A percentile compares a stretch with the other conserved stretches of the same genome.
Conservation (phyloP, 2,797 vertebrate genomes). For the Malurus splendens region DNA sequence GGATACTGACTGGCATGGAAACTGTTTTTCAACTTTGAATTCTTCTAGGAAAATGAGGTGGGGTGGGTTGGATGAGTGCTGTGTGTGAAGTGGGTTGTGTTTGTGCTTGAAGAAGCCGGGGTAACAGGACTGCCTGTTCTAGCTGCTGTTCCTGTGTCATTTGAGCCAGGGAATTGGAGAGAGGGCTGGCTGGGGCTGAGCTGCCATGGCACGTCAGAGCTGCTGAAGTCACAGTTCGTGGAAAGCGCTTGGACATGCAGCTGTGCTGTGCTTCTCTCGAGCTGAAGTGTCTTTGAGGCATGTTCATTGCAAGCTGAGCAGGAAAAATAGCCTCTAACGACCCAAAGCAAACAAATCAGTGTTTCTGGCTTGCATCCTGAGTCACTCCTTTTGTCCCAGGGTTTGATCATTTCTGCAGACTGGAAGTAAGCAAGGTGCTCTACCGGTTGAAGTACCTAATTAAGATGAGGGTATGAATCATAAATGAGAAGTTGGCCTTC, state of each 20-base stretch:
- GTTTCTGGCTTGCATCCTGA: background rate
- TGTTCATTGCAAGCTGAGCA: background rate
- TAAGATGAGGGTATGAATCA: conserved; percentile 25
- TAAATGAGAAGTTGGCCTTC: conserved; percentile 17
- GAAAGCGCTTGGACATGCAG: background rate
- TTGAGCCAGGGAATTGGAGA: background rate
- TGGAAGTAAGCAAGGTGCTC: conserved; percentile 1
- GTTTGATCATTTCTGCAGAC: background rate
- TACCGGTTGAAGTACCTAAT: conserved; percentile 2
- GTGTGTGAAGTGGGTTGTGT: background rate
- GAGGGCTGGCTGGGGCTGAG: background rate
- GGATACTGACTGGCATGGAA: background rate
- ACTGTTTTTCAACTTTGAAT: background rate
- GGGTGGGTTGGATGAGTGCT: background rate
- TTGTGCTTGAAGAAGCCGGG: background rate
- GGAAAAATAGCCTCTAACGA: background rate
- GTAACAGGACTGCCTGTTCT: background rate
- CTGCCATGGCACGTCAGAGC: conserved; percentile 1
- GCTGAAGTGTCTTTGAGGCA: background rate
- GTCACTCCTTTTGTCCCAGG: background rate
- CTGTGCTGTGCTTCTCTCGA: background rate
- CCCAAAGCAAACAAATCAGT: background rate
- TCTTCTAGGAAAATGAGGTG: background rate
- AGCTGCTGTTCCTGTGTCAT: conserved; percentile 3
- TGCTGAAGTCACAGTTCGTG: background rate